Base-by-base conservation (phyloP, 2,888 invertebrate species). In the Lithosia quadra region DNA sequence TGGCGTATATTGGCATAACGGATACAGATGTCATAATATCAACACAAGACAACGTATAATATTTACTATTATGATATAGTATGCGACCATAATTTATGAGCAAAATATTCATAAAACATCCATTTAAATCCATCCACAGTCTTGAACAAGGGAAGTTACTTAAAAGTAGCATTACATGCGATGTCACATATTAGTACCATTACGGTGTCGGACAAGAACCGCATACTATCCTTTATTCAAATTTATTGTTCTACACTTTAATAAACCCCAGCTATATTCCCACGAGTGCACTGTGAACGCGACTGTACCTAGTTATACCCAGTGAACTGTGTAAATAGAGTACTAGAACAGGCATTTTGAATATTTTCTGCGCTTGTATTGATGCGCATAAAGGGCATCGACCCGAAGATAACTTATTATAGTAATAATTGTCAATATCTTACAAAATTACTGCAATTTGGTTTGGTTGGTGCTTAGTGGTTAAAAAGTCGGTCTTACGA, bases 151-250 rank as follows among this genome's bases (percentile, higher is more conserved):
- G 33, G 28, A 64, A 68, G 65, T 53, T 57, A 75, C 73, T 75
- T 77, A 69, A 79, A 74, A 75, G 73, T 57, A 62, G 65, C 70
- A 76, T 76, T 80, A 78, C 68, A 69, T 65, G 69, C 73, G 63
- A 68, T 79, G 80, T 79, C 80, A 80, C 79, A 88, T 86, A 88
- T 90, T 90, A 88, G 84, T 84, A 81, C 83, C 85, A 88, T 88
- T 90, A 90, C 88, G 86, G 80, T 81, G 83, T 87, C 86, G 87
- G 88, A 91, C 92, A 91, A 84, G 86, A 91, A 91, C 89, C 88
- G 89, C 91, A 91, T 91, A 93, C 93, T 92, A 93, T 91, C 87
- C 88, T 90, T 92, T 94, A 93, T 94, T 93, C 86, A 92, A 92
- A 94, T 93, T 93, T 94, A 94, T 92, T 87, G 89, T 91, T 80